Percentiles rank a stretch among this genome's conserved stretches.
Evolutionary conservation across 2,888 invertebrate genomes (phyloP).

Genomic region (Argyresthia goedartella): DNA sequence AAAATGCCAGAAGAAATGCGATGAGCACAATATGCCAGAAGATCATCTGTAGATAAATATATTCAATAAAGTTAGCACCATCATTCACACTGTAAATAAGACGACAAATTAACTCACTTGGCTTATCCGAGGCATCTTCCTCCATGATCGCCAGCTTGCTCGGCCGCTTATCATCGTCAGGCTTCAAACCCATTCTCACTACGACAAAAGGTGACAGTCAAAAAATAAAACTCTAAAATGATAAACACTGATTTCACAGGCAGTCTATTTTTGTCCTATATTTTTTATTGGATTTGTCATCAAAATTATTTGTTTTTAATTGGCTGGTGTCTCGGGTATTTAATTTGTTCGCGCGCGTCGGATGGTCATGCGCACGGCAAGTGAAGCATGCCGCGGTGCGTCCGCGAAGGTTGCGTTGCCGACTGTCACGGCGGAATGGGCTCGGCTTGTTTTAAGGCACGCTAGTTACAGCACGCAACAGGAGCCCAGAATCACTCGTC

Average conservation of each 20-base stretch:
- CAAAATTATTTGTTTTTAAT: constrained; percentile 4
- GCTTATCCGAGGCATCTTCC: constrained; percentile 43
- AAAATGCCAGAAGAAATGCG: too few species aligned
- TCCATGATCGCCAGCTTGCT: constrained; percentile 68
- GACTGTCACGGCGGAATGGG: constrained; percentile 48
- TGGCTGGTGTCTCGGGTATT: constrained; percentile 13
- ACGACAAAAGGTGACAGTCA: constrained; percentile 14
- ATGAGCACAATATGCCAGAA: too few species aligned
- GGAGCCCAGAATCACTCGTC: not conserved
- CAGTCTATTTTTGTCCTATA: constrained; percentile 28
- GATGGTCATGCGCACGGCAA: constrained; percentile 29
- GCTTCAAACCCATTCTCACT: constrained; percentile 63
- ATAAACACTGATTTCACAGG: constrained; percentile 4
- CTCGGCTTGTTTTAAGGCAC: constrained; percentile 54
- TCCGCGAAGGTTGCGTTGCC: constrained; percentile 39
- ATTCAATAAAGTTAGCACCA: not conserved
- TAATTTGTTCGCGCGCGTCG: constrained; percentile 32
- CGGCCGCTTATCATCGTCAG: constrained; percentile 57
- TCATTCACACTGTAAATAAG: not conserved
- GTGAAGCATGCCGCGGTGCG: constrained; percentile 29
- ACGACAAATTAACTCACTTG: constrained; percentile 43
- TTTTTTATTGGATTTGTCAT: constrained; percentile 27
- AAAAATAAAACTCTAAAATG: not conserved
- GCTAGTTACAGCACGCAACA: constrained; percentile 21
- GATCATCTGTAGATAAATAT: not conserved